A percentile compares a stretch with the other conserved stretches of the same genome.
These are phyloP conservation scores for Enteromius trimaculatus DNA, from an alignment of 2,797 vertebrate species.

Conservation along the genomic window DNA sequence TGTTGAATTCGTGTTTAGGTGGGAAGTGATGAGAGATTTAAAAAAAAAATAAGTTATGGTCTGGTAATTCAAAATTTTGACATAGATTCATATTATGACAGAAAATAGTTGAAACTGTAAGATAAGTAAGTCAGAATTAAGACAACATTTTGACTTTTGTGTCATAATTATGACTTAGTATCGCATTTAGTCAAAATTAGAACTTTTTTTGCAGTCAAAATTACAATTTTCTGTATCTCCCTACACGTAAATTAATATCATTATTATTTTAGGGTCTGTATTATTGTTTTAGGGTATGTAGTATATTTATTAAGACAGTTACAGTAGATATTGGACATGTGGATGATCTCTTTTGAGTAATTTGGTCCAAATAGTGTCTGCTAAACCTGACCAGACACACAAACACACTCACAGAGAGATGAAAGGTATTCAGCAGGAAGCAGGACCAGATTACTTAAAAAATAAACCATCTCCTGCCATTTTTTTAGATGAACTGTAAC, in stretches of 20 bases:
- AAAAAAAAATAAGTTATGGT: background rate
- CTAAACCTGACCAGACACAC: slow-evolving; percentile 2
- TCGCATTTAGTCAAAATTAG: no score
- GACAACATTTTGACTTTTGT: background rate
- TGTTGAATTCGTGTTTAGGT: background rate
- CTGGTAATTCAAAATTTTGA: background rate
- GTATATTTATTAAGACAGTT: background rate
- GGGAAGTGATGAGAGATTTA: background rate
- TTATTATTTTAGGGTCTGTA: background rate
- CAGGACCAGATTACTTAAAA: background rate
- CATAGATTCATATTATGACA: background rate
- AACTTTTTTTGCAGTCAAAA: no score
- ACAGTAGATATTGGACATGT: no score
- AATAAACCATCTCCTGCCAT: slow-evolving; percentile 16
- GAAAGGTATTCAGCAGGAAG: slow-evolving; percentile 7
- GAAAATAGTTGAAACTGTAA: background rate
- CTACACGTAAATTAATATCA: no score
- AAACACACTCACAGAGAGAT: background rate
- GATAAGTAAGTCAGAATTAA: background rate
- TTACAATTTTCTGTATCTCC: no score
- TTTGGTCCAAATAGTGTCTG: background rate
- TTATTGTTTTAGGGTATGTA: background rate
- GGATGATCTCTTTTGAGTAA: background rate
- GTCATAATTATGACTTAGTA: background rate
- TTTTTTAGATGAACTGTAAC: slow-evolving; percentile 15